Evolutionary conservation across 2,113 vertebrate genomes (phyloP).

Genomic region (Leuciscus idus): DNA sequence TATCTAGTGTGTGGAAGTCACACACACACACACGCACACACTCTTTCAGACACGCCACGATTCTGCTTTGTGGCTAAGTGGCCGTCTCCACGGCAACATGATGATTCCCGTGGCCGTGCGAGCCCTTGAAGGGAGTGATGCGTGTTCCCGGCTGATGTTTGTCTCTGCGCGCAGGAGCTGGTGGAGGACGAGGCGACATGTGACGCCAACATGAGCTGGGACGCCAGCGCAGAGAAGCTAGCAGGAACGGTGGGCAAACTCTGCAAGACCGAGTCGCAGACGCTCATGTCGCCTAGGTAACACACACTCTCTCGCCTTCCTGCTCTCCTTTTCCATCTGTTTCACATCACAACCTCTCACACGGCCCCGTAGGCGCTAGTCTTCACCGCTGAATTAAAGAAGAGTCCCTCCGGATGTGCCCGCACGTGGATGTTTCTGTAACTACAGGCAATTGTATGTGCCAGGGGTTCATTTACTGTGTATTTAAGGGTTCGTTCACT

Average conservation of each 20-base stretch:
- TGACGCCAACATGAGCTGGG: conserved; percentile 54
- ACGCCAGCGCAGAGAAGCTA: conserved; percentile 56
- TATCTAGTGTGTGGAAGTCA: conserved; percentile 14
- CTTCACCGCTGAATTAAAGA: background rate
- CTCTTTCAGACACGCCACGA: conserved; percentile 10
- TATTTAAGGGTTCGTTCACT: too few relatives aligned
- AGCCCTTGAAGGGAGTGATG: background rate
- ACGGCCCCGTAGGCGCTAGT: background rate
- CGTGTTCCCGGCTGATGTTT: conserved; percentile 26
- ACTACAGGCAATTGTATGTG: too few relatives aligned
- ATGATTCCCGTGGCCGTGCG: background rate
- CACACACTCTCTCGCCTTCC: background rate
- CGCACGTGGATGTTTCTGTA: background rate
- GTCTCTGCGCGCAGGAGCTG: conserved; percentile 53
- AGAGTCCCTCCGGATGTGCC: background rate
- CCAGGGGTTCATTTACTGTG: too few relatives aligned
- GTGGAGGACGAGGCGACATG: conserved; percentile 51
- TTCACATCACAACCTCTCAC: background rate
- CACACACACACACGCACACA: background rate
- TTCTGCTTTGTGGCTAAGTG: conserved; percentile 47
- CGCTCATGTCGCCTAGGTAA: conserved; percentile 67
- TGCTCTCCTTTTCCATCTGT: background rate
- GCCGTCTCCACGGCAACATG: conserved; percentile 48
- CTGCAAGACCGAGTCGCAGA: conserved; percentile 67
- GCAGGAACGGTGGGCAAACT: conserved; percentile 59